Conservation (phyloP, 1,140 invertebrate genomes). For the Papilio polyxenes region DNA sequence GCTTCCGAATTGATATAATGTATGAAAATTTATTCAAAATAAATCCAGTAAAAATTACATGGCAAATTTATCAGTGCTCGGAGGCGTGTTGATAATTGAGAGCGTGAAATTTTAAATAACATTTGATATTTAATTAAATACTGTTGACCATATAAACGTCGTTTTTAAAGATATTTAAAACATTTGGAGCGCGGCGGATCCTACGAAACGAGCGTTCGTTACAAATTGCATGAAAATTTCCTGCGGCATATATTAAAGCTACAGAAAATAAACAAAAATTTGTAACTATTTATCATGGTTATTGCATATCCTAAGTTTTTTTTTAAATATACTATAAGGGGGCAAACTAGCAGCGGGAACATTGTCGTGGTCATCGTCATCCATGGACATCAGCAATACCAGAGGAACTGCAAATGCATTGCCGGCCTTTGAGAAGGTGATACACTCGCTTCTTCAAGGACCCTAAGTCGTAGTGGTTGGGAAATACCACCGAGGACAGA, state of each 20-base stretch:
- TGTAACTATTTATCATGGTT: background rate
- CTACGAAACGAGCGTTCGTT: background rate
- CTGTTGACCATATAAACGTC: constrained; percentile 32
- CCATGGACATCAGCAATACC: too few relatives aligned
- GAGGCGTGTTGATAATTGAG: constrained; percentile 34
- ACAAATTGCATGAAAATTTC: background rate
- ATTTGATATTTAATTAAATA: constrained; percentile 38
- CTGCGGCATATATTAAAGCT: background rate
- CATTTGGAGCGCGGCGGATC: background rate
- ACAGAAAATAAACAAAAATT: background rate
- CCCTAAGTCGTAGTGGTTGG: too few relatives aligned
- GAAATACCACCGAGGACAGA: too few relatives aligned
- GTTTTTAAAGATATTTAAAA: constrained; percentile 19
- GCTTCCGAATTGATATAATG: constrained; percentile 58
- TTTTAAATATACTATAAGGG: too few relatives aligned
- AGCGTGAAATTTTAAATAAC: constrained; percentile 39
- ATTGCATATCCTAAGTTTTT: background rate
- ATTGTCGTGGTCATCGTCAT: too few relatives aligned
- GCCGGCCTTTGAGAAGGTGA: too few relatives aligned
- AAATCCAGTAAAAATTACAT: constrained; percentile 58
- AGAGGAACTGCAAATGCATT: too few relatives aligned
- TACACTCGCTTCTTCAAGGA: too few relatives aligned
- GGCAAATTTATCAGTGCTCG: constrained; percentile 50
- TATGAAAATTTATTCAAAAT: constrained; percentile 69
- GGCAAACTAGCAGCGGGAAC: too few relatives aligned